Conservation (phyloP, 2,888 invertebrate species). For the Chesias legatella region DNA sequence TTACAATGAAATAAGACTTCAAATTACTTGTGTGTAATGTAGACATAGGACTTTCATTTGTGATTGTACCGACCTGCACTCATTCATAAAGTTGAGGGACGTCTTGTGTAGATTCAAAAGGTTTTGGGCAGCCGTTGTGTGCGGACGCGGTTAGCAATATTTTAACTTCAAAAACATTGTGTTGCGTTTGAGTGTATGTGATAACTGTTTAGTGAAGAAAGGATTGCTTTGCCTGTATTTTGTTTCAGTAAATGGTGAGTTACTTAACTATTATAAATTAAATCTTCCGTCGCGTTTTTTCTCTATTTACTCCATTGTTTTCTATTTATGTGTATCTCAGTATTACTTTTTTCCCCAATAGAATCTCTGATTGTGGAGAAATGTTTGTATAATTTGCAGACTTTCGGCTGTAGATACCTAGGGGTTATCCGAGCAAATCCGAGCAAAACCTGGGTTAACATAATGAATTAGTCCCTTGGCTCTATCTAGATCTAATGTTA, state of each 20-base stretch:
- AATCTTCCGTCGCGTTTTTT: no score
- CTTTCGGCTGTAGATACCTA: no score
- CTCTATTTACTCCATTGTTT: no score
- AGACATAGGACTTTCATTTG: constrained; percentile 6
- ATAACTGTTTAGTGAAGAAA: constrained; percentile 9
- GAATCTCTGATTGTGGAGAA: no score
- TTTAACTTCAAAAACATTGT: no score
- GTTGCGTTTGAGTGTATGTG: constrained; percentile 8
- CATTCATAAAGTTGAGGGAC: constrained; percentile 17
- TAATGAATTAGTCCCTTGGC: no score
- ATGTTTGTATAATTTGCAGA: no score
- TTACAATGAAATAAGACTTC: fast-evolving
- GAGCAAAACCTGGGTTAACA: no score
- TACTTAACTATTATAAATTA: not conserved
- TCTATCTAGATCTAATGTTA: no score
- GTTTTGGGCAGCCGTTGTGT: constrained; percentile 1
- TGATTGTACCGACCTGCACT: constrained; percentile 9
- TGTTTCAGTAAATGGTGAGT: constrained; percentile 19
- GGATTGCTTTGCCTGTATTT: constrained; percentile 13
- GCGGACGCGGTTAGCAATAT: constrained; percentile 1
- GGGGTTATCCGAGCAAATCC: no score
- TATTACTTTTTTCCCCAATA: no score
- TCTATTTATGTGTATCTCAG: no score
- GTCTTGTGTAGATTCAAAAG: constrained; percentile 9
- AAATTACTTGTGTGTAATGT: constrained; percentile 10